phyloP scores from a whole-genome alignment of 2,888 invertebrate species.

The Gastrophysa polygoni region DNA sequence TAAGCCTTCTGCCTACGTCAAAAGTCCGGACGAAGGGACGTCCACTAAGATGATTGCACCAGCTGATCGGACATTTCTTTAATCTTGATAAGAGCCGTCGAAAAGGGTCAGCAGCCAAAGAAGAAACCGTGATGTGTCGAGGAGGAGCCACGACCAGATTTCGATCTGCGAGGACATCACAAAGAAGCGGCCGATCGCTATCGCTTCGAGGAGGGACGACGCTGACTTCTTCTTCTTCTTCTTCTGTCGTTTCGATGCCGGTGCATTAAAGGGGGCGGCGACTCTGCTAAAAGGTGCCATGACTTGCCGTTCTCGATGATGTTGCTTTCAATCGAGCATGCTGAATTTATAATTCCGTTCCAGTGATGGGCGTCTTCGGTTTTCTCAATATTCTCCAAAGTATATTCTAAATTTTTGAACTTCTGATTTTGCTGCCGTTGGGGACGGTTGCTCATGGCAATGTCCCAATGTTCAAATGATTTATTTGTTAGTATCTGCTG shows the following conservation, averaged over 20 bases:
- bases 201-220: neutral
- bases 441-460: no score
- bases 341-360: no score
- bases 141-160: constrained; percentile 8
- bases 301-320: constrained; percentile 38
- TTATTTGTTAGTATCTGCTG: no score
- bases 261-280: constrained; percentile 26
- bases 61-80: constrained; percentile 9
- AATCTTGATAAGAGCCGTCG: neutral
- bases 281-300: constrained; percentile 43
- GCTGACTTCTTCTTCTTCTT: neutral
- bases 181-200: neutral
- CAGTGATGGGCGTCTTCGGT: no score
- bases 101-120: neutral
- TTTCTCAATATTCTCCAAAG: no score
- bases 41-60: neutral
- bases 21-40: no score
- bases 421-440: no score
- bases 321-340: no score
- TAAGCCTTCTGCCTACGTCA: no score
- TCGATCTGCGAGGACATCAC: constrained; percentile 7
- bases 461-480: no score
- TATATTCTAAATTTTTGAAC: no score
- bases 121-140: constrained; percentile 1
- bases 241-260: neutral